Evolutionary conservation across 2,113 vertebrate genomes (phyloP), one percentile per base, ranked within the genome.

Genomic region (Tonatia bakeri): DNA sequence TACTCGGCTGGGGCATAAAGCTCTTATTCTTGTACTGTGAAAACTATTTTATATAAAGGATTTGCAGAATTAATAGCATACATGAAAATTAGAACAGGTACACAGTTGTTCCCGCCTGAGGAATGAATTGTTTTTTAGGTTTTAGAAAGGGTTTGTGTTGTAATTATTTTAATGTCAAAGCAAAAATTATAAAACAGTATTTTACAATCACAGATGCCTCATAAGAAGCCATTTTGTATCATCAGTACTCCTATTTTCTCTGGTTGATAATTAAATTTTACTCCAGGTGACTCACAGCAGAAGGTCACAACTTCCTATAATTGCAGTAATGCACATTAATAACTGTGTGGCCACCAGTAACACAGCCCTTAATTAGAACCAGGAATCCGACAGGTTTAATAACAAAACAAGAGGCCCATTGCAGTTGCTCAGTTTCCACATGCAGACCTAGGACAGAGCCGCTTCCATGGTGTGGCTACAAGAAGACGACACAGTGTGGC

Each of bases 311-410:
- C 96, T 98, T 96, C 56, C 2, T 97, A 92, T 96, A 97, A 97
- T 96, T 82, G 95, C 91, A 97, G 50, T 95, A 96, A 96, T 95
- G 94, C 97, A 79, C 97, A 96, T 97, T 97, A 98, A 97, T 97
- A 97, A 95, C 95, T 94, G 73, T 83, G 94, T 96, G 94, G 86
- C 96, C 96, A 89, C 96, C 82, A 91, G 97, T 97, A 98, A 97
- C 96, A 95, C 76, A 56, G 70, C 96, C 97, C 96, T 95, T 94
- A 96, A 92, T 98, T 97, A 95, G 94, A 96, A 65, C 86, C n/a
- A 83, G 96, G 98, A 98, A 98, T 97, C 88, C 33, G 73, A 98
- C 97, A 95, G 96, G 92, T 94, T 97, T 98, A 95, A 69, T 97
- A 96, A 94, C 76, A 95, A 96, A 96, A 91, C 79, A 84, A 81